Evolutionary conservation across 1,140 invertebrate genomes (phyloP).

Genomic region (Zaprionus ghesquierei): DNA sequence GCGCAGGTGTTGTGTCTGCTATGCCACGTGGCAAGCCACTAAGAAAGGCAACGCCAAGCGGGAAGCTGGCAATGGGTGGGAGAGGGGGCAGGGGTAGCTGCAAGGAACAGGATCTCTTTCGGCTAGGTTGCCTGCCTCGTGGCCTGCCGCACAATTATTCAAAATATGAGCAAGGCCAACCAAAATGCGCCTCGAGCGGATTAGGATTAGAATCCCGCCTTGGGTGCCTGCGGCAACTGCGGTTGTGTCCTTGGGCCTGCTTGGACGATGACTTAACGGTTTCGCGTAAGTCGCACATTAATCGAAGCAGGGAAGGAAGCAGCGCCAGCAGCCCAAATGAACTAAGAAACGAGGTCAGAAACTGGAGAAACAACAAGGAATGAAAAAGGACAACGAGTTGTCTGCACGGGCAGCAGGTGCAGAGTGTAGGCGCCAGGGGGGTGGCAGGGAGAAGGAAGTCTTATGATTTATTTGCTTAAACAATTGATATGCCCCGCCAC

Average conservation of each 20-base stretch:
- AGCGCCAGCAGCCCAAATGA: conserved; percentile 26
- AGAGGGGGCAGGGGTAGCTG: neutral
- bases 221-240: neutral
- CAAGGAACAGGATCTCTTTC: too few species aligned
- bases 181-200: conserved; percentile 7
- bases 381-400: conserved; percentile 19
- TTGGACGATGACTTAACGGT: conserved; percentile 29
- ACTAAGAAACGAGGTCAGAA: conserved; percentile 41
- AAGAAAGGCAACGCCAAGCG: neutral
- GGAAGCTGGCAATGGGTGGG: neutral
- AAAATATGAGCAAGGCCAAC: conserved; percentile 51
- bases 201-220: conserved; percentile 24
- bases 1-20: conserved; percentile 4
- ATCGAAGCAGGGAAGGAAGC: conserved; percentile 65
- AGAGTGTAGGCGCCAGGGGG: neutral
- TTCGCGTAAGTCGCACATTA: conserved; percentile 40
- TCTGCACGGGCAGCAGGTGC: conserved; percentile 1
- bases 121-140: neutral
- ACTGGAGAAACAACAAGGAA: neutral
- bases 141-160: conserved; percentile 53
- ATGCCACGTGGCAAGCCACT: conserved; percentile 24
- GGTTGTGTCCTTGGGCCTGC: neutral
- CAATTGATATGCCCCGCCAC: conserved; percentile 54
- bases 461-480: conserved; percentile 69
- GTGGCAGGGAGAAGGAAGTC: conserved; percentile 44